Evolutionary conservation across 2,113 vertebrate genomes (phyloP), one percentile per base, ranked within the genome.

Genomic region (Phoxinus phoxinus): DNA sequence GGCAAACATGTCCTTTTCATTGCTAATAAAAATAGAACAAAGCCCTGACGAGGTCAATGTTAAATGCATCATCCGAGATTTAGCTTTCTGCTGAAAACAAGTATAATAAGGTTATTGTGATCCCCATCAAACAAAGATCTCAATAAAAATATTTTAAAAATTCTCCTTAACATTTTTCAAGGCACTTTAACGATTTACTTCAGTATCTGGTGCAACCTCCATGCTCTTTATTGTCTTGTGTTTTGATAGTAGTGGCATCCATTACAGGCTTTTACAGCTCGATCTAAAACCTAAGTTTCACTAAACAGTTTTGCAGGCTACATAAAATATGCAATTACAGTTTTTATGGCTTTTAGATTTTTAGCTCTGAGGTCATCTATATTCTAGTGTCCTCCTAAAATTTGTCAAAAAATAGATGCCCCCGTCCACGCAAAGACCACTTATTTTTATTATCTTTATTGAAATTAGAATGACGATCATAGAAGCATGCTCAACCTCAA

Each of bases 11-110:
- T 84, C 30, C 80, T 81, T 65, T 88, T 46, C 37, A 27, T 58
- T 74, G 71, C 75, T 48, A 74, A 27, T 86, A 81, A 73, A 86
- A 86, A 86, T 81, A 81, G 85, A 53, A 72, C 44, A 30, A 79
- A 86, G 84, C 35, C 53, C 44, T 30, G 37, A 48, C 21, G 0
- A 6, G n/a, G 79, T 81, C 78, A 73, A 81, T 74, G 67, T 74
- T 74, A 79, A 79, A 61, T 6, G 78, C 37, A 63, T 27, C 35
- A 61, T 59, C 12, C 1, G 32, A 58, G 27, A 59, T 61, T 61
- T 41, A 0, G n/a, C 15, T 41, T 44, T 63, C 37, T 9, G 25
- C 15, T 63, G 58, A 80, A 79, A 61, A 58, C 30, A 58, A 79
- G 6, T 41, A 41, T 79, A 59, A 63, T n/a, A 5, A 65, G 58